These are phyloP conservation scores for Phallusia fumigata DNA, from an alignment of 23 tunicate species.

Conservation along the genomic window DNA sequence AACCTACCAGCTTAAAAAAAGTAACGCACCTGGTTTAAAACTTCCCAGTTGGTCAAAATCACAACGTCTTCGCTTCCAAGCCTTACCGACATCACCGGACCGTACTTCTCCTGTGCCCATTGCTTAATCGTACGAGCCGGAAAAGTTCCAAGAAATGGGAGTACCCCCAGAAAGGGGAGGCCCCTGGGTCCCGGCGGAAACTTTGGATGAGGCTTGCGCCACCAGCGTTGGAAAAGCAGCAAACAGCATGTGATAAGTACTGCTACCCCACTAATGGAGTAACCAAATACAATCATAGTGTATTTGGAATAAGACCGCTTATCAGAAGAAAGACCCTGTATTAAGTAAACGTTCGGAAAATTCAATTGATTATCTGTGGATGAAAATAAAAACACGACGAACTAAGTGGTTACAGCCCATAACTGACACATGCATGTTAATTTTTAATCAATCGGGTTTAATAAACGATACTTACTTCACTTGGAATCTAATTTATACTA, in stretches of 20 bases:
- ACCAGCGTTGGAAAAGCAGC: neutral
- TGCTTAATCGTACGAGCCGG: conserved; percentile 4
- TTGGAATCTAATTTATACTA: no score
- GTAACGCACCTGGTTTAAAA: neutral
- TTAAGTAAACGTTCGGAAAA: no score
- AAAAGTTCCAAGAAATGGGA: neutral
- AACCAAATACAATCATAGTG: neutral
- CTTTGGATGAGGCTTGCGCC: neutral
- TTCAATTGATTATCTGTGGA: no score
- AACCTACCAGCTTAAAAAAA: no score
- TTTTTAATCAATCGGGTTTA: no score
- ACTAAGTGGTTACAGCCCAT: no score
- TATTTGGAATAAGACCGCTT: no score
- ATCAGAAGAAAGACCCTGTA: no score
- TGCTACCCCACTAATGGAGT: neutral
- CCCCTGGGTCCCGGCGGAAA: conserved; percentile 22
- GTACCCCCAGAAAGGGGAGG: neutral
- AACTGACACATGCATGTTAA: no score
- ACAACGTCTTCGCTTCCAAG: conserved; percentile 6
- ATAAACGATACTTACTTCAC: no score
- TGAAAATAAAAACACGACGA: no score
- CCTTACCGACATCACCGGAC: conserved; percentile 5
- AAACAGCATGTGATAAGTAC: neutral
- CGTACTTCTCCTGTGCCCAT: conserved; percentile 4
- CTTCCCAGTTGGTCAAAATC: neutral